phyloP scores from a whole-genome alignment of 2,797 vertebrate species.

The Sciurus carolinensis region DNA sequence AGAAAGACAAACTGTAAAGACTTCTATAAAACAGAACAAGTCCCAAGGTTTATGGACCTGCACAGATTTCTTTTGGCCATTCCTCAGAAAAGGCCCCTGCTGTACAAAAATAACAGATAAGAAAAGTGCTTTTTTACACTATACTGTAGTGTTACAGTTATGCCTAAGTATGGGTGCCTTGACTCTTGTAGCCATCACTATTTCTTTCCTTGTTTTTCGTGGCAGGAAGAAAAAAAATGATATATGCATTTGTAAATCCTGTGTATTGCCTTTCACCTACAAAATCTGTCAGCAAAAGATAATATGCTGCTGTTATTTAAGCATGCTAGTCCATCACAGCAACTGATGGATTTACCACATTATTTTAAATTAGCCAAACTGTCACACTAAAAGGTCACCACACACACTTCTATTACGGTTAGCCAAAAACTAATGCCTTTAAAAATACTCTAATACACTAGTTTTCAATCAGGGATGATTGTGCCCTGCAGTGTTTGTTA shows the following conservation, averaged over 20 bases:
- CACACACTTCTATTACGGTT: slow-evolving; percentile 28
- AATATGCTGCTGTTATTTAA: slow-evolving; percentile 16
- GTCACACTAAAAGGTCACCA: slow-evolving; percentile 25
- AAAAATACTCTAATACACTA: not conserved
- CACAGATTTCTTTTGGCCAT: not conserved
- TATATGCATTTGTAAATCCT: slow-evolving; percentile 26
- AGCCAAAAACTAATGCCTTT: not conserved
- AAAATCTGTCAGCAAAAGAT: slow-evolving; percentile 50
- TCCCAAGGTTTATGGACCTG: not conserved
- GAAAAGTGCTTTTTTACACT: not conserved
- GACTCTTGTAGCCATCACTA: not conserved
- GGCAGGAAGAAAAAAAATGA: slow-evolving; percentile 33
- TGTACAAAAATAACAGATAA: not conserved
- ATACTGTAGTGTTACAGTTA: not conserved
- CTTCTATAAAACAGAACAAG: slow-evolving; percentile 51
- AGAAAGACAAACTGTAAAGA: slow-evolving; percentile 26
- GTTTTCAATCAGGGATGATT: not conserved
- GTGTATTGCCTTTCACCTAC: not conserved
- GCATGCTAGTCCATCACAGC: not conserved
- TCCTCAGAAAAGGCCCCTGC: not conserved
- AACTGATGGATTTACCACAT: not conserved
- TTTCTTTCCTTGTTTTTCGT: slow-evolving; percentile 38
- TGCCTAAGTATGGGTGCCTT: not conserved
- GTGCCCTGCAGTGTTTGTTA: not conserved
- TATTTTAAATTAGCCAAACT: slow-evolving; percentile 57